These are phyloP conservation scores for Amphiprion clarkii DNA, from an alignment of 2,797 vertebrate genomes.

Conservation along the genomic window DNA sequence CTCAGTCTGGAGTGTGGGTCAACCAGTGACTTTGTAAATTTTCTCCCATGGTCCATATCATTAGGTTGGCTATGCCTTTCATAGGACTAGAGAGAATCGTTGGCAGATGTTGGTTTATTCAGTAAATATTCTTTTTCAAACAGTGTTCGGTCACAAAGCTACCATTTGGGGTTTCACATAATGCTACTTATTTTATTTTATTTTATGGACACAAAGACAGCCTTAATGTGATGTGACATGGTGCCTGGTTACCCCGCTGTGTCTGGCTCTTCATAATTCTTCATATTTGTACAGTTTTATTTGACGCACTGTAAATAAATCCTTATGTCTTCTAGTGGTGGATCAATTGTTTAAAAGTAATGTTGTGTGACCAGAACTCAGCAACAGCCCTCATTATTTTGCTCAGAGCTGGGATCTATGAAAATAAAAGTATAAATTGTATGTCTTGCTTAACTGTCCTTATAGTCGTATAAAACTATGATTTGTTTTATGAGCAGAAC, in stretches of 20 bases:
- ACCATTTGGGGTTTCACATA: conserved; percentile 18
- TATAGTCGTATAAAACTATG: no score
- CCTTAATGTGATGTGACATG: not conserved
- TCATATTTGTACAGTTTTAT: conserved; percentile 2
- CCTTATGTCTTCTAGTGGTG: not conserved
- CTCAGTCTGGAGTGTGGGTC: not conserved
- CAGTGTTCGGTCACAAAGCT: not conserved
- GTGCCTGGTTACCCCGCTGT: not conserved
- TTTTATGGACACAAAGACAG: not conserved
- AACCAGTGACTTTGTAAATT: not conserved
- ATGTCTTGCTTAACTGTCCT: no score
- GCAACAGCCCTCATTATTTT: no score
- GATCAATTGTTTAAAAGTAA: not conserved
- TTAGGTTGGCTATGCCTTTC: not conserved
- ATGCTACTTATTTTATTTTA: not conserved
- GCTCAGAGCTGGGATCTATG: no score
- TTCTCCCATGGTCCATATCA: conserved; percentile 11
- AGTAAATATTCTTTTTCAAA: not conserved
- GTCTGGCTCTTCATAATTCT: not conserved
- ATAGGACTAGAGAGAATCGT: not conserved
- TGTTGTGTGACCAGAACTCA: not conserved
- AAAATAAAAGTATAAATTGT: no score
- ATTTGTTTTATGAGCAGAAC: no score
- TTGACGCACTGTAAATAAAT: conserved; percentile 2
- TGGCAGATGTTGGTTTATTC: not conserved